Evolutionary conservation across 2,113 vertebrate species (phyloP).

Genomic region (Paradoxurus hermaphroditus): DNA sequence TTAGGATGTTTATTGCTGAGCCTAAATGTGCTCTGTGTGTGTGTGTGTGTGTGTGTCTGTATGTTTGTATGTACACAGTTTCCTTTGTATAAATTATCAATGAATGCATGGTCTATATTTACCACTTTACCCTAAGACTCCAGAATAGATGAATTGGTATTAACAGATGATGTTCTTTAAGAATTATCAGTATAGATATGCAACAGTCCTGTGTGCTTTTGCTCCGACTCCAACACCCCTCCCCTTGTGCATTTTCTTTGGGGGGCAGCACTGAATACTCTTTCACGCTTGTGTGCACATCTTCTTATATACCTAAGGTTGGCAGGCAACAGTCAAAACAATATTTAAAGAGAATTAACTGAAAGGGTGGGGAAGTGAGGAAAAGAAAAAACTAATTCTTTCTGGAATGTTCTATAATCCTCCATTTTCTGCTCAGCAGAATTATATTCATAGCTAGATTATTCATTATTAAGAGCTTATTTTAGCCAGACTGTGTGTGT

Average conservation of each 20-base stretch:
- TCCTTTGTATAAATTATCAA: background rate
- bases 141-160: background rate
- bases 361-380: background rate
- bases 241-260: background rate
- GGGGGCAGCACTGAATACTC: background rate
- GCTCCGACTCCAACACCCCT: background rate
- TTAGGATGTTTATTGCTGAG: background rate
- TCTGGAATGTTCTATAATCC: conserved; percentile 73
- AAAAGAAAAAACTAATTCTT: conserved; percentile 60
- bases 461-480: conserved; percentile 85
- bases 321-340: conserved; percentile 69
- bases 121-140: background rate
- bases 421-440: conserved; percentile 79
- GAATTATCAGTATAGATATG: background rate
- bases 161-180: background rate
- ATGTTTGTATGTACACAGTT: background rate
- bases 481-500: conserved; percentile 75
- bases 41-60: background rate
- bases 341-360: conserved; percentile 13
- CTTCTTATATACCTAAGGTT: conserved; percentile 61
- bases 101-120: background rate
- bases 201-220: background rate
- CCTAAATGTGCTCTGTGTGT: background rate
- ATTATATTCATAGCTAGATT: conserved; percentile 77
- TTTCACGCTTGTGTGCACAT: background rate